Evolutionary conservation across 2,888 invertebrate species (phyloP), one percentile per base, ranked within the genome.

Genomic region (Anoncus sp.): DNA sequence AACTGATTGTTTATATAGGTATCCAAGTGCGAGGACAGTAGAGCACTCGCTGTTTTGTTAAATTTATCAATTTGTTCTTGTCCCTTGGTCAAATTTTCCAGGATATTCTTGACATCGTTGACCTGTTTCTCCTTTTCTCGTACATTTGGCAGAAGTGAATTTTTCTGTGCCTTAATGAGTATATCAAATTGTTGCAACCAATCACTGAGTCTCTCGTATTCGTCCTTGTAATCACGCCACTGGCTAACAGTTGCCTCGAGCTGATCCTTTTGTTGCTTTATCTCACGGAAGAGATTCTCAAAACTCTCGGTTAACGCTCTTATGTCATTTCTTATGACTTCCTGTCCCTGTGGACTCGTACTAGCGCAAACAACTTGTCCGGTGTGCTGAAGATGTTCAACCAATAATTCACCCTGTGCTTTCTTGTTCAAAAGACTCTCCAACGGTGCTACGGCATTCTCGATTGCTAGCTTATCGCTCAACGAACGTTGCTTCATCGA

Each of bases 101-200:
- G 93, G 20, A 98, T 95, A 80, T 95, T 95, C 90, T 95, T 94
- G 31, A 97, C 96, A 87, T 97, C 96, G 62, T 93, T 93, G 0
- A 97, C 97, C 92, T 97, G 97, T 79, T 95, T 96, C 80, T 95
- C 94, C 87, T 98, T 98, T 85, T 98, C 98, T 60, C 94, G 93
- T 1, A 97, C 92, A 70, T 95, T 96, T 2, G 97, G 95, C 24
- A 96, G 93, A 12, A 97, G 92, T 22, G 96, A 96, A 24, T 97
- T 94, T 91, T 98, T 98, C 85, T 98, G 97, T 72, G 97, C 97
- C 89, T 98, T 98, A 12, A 97, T 96, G 9, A 97, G 93, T 85
- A 97, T 97, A 85, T 98, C 97, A 86, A 97, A 97, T 90, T 98
- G 97, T 87, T 98, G 98, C 35, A 98, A 91, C 98, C 98, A 98